Evolutionary conservation across 1,140 invertebrate species (phyloP).

Genomic region (Monomorium pharaonis): DNA sequence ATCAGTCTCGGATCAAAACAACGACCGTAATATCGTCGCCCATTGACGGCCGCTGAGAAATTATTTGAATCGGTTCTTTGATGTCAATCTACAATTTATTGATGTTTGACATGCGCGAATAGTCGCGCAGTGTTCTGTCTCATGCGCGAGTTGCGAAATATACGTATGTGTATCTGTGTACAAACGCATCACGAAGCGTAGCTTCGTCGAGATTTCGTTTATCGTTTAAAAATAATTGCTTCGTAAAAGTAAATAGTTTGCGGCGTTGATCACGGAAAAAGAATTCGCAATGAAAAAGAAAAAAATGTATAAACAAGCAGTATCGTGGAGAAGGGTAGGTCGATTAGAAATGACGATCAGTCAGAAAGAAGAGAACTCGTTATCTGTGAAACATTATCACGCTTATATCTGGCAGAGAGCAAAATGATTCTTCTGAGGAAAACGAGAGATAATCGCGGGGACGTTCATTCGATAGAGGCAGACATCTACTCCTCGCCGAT

Average conservation of each 20-base stretch:
- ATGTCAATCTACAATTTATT: conserved; percentile 11
- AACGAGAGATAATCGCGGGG: conserved; percentile 7
- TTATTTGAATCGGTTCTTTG: conserved; percentile 46
- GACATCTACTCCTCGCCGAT: conserved; percentile 24
- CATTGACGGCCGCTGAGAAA: conserved; percentile 18
- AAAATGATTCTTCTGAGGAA: conserved; percentile 19
- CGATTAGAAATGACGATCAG: neutral
- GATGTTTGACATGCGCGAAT: conserved; percentile 2
- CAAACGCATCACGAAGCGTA: neutral
- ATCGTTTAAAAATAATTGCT: neutral
- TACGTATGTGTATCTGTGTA: too few relatives aligned
- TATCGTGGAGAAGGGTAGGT: neutral
- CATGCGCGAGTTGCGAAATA: neutral
- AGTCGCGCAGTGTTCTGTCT: neutral
- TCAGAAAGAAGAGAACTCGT: neutral
- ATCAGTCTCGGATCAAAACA: conserved; percentile 43
- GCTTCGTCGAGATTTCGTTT: neutral
- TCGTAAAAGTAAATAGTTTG: neutral
- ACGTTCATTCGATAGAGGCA: conserved; percentile 35
- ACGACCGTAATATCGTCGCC: conserved; percentile 12
- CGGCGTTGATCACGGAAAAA: neutral
- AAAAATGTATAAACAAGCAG: neutral
- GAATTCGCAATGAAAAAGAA: neutral
- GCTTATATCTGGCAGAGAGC: neutral
- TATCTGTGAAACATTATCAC: neutral